Percentiles rank a stretch among this genome's conserved stretches.
These are phyloP conservation scores for Accipiter virgatus DNA, from an alignment of 2,113 vertebrate species.

Conservation along the genomic window DNA sequence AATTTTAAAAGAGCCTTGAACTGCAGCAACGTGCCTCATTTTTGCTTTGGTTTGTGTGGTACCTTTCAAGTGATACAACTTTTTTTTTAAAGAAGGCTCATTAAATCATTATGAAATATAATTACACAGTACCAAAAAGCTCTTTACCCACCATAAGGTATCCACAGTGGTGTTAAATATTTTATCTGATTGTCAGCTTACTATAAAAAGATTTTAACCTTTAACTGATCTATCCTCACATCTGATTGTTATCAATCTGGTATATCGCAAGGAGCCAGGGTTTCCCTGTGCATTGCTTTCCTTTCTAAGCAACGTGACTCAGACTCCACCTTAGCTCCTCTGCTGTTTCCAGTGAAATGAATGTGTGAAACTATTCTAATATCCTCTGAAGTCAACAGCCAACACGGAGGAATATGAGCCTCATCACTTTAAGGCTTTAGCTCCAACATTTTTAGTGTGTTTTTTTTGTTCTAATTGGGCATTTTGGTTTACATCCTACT, in stretches of 20 bases:
- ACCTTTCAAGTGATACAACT: not conserved
- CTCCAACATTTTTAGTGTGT: not conserved
- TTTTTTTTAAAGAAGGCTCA: not conserved
- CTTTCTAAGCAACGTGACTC: not conserved
- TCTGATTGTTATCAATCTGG: not conserved
- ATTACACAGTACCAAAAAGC: not conserved
- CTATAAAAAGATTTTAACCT: constrained; percentile 13
- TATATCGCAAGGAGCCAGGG: not conserved
- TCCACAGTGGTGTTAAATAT: not conserved
- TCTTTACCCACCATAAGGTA: not conserved
- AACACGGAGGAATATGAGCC: not conserved
- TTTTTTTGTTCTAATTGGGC: constrained; percentile 19
- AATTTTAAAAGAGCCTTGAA: not conserved
- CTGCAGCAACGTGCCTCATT: not conserved
- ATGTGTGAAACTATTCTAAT: not conserved
- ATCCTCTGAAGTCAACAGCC: not conserved
- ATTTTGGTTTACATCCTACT: constrained; percentile 52
- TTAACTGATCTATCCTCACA: not conserved
- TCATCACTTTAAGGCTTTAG: not conserved
- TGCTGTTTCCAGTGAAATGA: not conserved
- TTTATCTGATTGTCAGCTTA: not conserved
- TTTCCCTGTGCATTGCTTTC: not conserved
- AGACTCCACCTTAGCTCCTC: not conserved
- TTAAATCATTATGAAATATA: not conserved
- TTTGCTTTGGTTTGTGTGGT: not conserved